Evolutionary conservation across 35 echinoderm and acorn worm species (phyloP), one percentile per base, ranked within the genome.

Genomic region (Hemicentrotus pulcherrimus): DNA sequence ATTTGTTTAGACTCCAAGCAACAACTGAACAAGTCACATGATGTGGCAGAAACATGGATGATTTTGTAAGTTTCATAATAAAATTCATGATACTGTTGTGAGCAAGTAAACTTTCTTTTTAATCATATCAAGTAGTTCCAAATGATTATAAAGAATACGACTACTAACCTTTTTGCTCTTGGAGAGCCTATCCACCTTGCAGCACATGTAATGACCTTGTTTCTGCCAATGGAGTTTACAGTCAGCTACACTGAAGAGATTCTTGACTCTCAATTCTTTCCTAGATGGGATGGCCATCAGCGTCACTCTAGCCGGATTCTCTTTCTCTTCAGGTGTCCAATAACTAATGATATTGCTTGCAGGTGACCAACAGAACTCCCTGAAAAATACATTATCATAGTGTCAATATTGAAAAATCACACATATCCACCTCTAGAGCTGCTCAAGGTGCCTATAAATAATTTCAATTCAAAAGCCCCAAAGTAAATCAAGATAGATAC

Each of bases 191-290:
- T 99, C 98, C 32, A 98, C 98, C 85, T 99, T 99, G 32, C 96
- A 95, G 52, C 96, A 96, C 12, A 99, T 90, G 94, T 97, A 99
- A 48, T 99, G 96, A 4, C 98, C 98, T 31, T 96, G 96, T 24
- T 96, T 97, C 94, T 99, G 98, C 98, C 98, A 99, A 86, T 99
- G 98, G 86, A 99, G 89, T 50, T 99, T 99, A 93, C 98, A 99
- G 78, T 99, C 98, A 28, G 96, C 96, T 28, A 99, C 98, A 88
- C 97, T 99, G 96, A 97, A 99, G 22, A 99, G 95, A 58, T 97
- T 99, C 94, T 99, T 99, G 19, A 97, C 96, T 35, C 98, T 91
- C 0, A 99, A 61, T 86, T 99, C 98, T 55, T 85, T 97, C 86
- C 98, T 95, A 4, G 96, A 97, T 32, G 98, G 98, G 35, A 99